Base-by-base conservation (phyloP, 2,113 vertebrate genomes). In the Cardinalis cardinalis region DNA sequence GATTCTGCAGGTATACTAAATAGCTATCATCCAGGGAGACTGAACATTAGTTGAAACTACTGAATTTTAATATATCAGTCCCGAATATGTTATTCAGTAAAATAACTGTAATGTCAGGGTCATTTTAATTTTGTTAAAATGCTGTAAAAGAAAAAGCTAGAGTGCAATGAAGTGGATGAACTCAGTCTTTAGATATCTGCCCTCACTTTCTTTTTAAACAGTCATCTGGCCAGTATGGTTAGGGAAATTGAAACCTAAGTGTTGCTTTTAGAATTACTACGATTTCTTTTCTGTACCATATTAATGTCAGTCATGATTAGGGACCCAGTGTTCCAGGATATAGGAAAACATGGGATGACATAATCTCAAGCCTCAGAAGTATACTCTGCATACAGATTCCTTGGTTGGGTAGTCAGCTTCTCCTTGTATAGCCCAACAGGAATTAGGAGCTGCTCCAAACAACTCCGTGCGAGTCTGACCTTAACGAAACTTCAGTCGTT, bases 241-340 rank as follows among this genome's bases (percentile, higher is more conserved):
- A 78, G 36, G 36, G 58, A 80, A 89, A 95, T 59, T 21, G 36
- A 91, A 92, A 83, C 40, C 6, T 64, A 65, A 93, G 55, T 69
- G 52, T 40, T 70, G 48, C 32, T 90, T 34, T 72, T 69, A 65
- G 29, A 80, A 78, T 69, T 90, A 91, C 46, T 65, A 26, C n/a
- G 59, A 88, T 75, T 81, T 75, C 44, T 87, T 88, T 55, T 68
- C 86, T 72, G 46, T 61, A 61, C 19, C 28, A 21, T 71, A 88
- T 58, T 94, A 88, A 78, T 61, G 83, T 64, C 76, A 78, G 18
- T 88, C 73, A 71, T 16, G 32, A 91, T 87, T 79, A 95, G 46
- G 25, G 34, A 78, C 46, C 38, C 70, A 73, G 63, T 91, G 83
- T 95, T 92, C 73, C 41, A 88, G 61, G n/a, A 21, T 32, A 36